Percentiles rank a stretch among this genome's conserved stretches.
phyloP scores from a whole-genome alignment of 2,113 vertebrate genomes.

The Capra hircus region DNA sequence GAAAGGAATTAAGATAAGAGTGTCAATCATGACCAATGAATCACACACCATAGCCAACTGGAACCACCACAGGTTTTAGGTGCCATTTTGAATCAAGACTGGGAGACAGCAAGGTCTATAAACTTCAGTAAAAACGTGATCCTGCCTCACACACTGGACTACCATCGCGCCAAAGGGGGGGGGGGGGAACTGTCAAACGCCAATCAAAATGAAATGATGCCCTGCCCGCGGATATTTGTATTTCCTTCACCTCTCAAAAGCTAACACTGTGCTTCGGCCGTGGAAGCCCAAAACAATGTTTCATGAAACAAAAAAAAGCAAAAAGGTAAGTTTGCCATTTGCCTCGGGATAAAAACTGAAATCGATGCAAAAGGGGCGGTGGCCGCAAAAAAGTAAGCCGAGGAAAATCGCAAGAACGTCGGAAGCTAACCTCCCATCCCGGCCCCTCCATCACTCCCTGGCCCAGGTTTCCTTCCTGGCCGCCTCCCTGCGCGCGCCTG shows the following conservation, averaged over 20 bases:
- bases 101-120: not conserved
- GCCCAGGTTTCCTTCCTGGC: not conserved
- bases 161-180: not conserved
- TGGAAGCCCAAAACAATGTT: not conserved
- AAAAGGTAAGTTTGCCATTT: not conserved
- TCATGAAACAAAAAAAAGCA: not conserved
- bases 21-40: not conserved
- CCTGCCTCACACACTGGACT: not conserved
- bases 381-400: not conserved
- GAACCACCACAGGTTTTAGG: not conserved
- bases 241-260: not conserved
- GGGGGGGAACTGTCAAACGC: not conserved
- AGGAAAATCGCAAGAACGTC: not conserved
- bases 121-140: not conserved
- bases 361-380: not conserved
- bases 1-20: not conserved
- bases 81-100: slow-evolving; percentile 51
- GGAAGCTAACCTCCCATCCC: not conserved
- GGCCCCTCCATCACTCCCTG: not conserved
- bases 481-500: too few relatives aligned
- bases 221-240: not conserved
- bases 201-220: not conserved
- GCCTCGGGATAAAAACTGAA: not conserved
- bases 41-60: not conserved
- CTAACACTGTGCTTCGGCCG: not conserved